Evolutionary conservation across 2,113 vertebrate genomes (phyloP), one percentile per base, ranked within the genome.

Genomic region (Epinephelus fuscoguttatus): DNA sequence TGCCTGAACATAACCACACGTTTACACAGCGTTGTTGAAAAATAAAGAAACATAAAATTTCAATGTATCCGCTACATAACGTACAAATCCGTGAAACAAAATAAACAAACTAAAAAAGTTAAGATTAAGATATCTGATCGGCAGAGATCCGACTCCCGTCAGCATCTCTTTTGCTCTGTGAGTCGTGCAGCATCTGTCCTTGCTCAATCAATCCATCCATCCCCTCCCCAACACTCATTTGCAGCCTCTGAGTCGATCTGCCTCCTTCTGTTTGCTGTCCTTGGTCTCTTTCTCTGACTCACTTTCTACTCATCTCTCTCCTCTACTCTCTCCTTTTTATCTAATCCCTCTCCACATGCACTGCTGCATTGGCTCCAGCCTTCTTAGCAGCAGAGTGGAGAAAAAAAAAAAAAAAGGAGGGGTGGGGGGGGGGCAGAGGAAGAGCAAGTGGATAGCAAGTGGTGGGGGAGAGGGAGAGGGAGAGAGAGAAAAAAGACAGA

Each of bases 301-400:
- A 71, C 81, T 89, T 79, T 84, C 71, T 50, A 61, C 88, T 82
- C 81, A 57, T 88, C 78, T 79, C 70, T 73, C 50, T 68, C 60
- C 59, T 67, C 60, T 59, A 37, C 75, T 88, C 82, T 78, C 74
- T 75, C 37, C 42, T 60, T 81, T 87, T 74, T 84, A 81, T 93
- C 88, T 89, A 93, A 93, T 90, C 88, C 89, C 84, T 91, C 84
- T 90, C 64, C 79, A 84, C 88, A 90, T 82, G 84, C 81, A 76
- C 84, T 86, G 91, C 91, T 93, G 91, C 93, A 84, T 73, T 86
- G 89, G 88, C 86, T 88, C 78, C 77, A 52, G 87, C 64, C 62
- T 80, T 81, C 84, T 85, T 66, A 84, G 81, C 82, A 42, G 84
- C 82, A 74, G 45, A 67, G 59, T 14, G 42, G 64, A 27, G n/a